Evolutionary conservation across 2,888 invertebrate species (phyloP).

Genomic region (Eupithecia tripunctaria): DNA sequence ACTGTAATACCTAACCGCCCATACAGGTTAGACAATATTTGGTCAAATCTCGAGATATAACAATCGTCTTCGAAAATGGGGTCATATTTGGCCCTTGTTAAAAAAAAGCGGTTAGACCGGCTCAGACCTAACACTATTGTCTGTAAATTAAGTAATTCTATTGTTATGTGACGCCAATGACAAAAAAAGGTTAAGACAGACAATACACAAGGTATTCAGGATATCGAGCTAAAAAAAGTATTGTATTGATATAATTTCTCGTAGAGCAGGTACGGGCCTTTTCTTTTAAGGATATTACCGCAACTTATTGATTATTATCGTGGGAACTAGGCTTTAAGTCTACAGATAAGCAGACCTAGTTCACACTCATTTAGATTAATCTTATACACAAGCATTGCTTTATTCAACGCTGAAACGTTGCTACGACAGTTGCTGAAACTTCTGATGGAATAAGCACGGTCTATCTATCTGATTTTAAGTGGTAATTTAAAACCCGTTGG

Average conservation of each 20-base stretch:
- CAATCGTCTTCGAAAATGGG: constrained; percentile 10
- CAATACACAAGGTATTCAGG: constrained; percentile 25
- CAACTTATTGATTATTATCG: constrained; percentile 15
- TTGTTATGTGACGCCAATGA: constrained; percentile 16
- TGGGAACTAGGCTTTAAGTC: constrained; percentile 21
- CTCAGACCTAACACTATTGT: constrained; percentile 14
- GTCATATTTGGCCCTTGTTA: background rate
- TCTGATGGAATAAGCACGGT: background rate
- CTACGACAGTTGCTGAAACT: background rate
- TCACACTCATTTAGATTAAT: constrained; percentile 7
- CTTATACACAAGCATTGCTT: background rate
- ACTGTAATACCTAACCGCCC: background rate
- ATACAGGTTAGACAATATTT: background rate
- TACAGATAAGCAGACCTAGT: constrained; percentile 2
- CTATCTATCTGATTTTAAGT: background rate
- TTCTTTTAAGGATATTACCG: constrained; percentile 18
- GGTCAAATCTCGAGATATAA: background rate
- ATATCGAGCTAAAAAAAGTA: constrained; percentile 20
- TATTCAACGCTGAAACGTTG: background rate
- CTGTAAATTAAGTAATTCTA: constrained; percentile 14
- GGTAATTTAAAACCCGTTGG: background rate
- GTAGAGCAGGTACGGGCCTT: constrained; percentile 21
- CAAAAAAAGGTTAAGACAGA: constrained; percentile 26
- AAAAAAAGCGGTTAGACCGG: constrained; percentile 2
- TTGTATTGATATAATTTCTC: constrained; percentile 10